These are phyloP conservation scores for Erythrocercus mccallii DNA, from an alignment of 2,113 vertebrate species.

Conservation along the genomic window DNA sequence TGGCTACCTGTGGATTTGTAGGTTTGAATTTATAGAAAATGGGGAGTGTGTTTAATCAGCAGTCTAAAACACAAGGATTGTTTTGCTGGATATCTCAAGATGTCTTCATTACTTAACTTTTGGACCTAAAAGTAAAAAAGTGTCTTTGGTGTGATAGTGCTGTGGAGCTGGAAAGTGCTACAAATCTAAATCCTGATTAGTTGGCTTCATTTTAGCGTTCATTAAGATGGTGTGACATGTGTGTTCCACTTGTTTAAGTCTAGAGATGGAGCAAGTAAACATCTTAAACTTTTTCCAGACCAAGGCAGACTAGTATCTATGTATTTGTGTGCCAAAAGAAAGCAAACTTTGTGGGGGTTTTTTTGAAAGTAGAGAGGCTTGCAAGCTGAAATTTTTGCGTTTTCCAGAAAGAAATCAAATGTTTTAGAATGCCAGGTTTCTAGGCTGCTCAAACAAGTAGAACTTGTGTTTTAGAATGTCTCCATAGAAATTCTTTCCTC, in stretches of 20 bases:
- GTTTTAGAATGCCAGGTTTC: not conserved
- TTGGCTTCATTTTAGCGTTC: not conserved
- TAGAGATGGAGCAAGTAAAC: not conserved
- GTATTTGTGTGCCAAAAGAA: not conserved
- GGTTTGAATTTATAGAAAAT: not conserved
- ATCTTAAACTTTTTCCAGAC: not conserved
- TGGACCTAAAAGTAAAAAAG: not conserved
- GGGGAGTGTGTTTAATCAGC: not conserved
- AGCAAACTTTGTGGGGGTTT: not conserved
- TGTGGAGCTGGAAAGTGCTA: not conserved
- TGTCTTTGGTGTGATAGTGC: not conserved
- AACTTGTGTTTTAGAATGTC: constrained; percentile 30
- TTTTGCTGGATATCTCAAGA: not conserved
- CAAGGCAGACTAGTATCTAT: not conserved
- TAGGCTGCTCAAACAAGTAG: constrained; percentile 31
- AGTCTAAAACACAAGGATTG: not conserved
- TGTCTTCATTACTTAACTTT: not conserved
- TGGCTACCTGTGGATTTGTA: not conserved
- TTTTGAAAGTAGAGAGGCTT: not conserved
- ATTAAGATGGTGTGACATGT: not conserved
- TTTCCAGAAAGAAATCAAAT: constrained; percentile 33
- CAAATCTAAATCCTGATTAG: not conserved
- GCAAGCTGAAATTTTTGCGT: not conserved
- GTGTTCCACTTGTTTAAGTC: not conserved
- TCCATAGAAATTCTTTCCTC: constrained; percentile 56